These are phyloP conservation scores for Monoplex corrugatus DNA, from an alignment of 2,888 invertebrate species.

Conservation along the genomic window DNA sequence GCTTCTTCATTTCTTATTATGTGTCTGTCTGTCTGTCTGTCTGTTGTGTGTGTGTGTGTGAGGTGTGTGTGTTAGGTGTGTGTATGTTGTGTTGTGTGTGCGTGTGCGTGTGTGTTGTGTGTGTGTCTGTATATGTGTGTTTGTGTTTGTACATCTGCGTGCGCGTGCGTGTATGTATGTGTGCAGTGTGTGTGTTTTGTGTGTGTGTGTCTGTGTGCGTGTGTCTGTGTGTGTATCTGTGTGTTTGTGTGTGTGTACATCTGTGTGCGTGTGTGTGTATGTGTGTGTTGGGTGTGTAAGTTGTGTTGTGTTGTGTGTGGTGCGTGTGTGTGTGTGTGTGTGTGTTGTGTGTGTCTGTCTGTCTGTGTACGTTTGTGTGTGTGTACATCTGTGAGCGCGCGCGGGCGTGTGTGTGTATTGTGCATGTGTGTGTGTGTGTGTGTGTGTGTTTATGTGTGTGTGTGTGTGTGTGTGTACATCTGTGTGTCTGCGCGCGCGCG, in stretches of 20 bases:
- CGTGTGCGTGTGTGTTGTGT: background rate
- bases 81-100: constrained; percentile 20
- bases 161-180: background rate
- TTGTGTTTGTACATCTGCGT: background rate
- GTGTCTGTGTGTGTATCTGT: background rate
- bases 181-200: background rate
- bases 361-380: too few relatives aligned
- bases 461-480: background rate
- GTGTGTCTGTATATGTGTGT: constrained; percentile 4
- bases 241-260: background rate
- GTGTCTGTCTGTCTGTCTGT: background rate
- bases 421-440: background rate
- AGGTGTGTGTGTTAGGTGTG: too few relatives aligned
- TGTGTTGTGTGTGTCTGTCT: background rate
- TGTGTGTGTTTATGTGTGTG: background rate
- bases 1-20: too few relatives aligned
- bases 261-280: constrained; percentile 1
- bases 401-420: background rate
- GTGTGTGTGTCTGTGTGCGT: background rate
- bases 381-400: too few relatives aligned
- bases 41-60: background rate
- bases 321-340: background rate
- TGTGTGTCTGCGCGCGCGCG: too few relatives aligned
- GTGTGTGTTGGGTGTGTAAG: background rate
- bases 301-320: background rate